Evolutionary conservation across 2,797 vertebrate genomes (phyloP), one percentile per base, ranked within the genome.

Genomic region (Melanotaenia pygmaea): DNA sequence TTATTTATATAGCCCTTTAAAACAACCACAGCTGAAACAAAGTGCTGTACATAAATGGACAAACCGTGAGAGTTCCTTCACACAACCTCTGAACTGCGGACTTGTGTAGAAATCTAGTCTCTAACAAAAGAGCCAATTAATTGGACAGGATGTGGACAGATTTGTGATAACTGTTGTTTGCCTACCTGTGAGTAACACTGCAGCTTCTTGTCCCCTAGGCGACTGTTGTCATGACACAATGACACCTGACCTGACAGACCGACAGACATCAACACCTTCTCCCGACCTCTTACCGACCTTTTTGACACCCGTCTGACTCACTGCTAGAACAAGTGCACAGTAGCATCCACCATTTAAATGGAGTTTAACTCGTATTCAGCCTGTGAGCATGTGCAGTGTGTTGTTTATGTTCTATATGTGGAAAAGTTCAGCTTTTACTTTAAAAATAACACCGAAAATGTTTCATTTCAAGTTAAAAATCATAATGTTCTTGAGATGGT

Each of bases 141-240:
- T 50, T 22, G 20, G 43, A 20, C 43, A 40, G 30, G 26, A 60
- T 72, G 30, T 71, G 24, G 32, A 38, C 70, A 50, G 20, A 47
- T 70, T 56, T 56, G 38, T 82, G 35, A 64, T 81, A 54, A 35
- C 64, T 6, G 35, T 9, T 79, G 53, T 88, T 60, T 73, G 59
- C 81, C 60, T 80, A 53, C 68, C 70, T 86, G 75, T 90, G 58
- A 86, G 60, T 93, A 93, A 92, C 90, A 11, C 80, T 92, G 85
- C 76, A 93, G 91, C 92, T 91, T 93, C 90, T 93, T 91, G 89
- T 93, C 82, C 76, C 90, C 90, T 71, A 93, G 92, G 92, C 84
- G 88, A 93, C 91, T 92, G 86, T 90, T 92, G 90, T 86, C 91
- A 88, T 80, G 90, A 92, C 88, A 91, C 86, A 89, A 79, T 88